Percentiles rank a stretch among this genome's conserved stretches.
These are phyloP conservation scores for Lycorma delicatula DNA, from an alignment of 1,140 invertebrate genomes.

Conservation along the genomic window DNA sequence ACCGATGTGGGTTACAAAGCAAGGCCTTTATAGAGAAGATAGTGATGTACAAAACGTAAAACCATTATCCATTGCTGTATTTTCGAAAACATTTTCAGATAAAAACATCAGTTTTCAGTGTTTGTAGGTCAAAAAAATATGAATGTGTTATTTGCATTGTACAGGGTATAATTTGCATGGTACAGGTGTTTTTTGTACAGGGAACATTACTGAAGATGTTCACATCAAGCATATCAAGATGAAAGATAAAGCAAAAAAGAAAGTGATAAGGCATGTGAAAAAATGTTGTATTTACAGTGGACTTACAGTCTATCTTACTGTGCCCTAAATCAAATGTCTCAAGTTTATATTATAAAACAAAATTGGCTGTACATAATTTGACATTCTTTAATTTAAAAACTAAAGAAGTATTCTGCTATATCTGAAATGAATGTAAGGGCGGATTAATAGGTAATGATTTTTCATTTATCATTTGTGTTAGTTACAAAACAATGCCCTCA, in stretches of 20 bases:
- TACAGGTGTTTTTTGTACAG: constrained; percentile 30
- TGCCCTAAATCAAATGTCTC: constrained; percentile 10
- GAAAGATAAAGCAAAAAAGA: constrained; percentile 29
- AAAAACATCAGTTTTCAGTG: constrained; percentile 27
- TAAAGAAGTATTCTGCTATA: constrained; percentile 21
- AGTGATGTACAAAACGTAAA: constrained; percentile 6
- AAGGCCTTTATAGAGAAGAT: constrained; percentile 9
- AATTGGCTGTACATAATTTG: constrained; percentile 8
- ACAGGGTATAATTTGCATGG: no score
- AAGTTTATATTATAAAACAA: constrained; percentile 11
- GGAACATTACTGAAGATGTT: constrained; percentile 30
- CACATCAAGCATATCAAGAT: constrained; percentile 26
- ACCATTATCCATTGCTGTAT: constrained; percentile 1
- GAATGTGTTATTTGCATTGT: constrained; percentile 32
- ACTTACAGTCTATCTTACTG: constrained; percentile 22
- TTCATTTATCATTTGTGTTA: constrained; percentile 8
- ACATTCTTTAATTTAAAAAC: constrained; percentile 9
- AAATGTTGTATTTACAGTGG: constrained; percentile 25
- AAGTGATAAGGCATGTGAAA: constrained; percentile 20
- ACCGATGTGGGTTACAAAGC: constrained; percentile 7
- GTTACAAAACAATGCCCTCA: neutral
- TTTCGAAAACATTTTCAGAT: constrained; percentile 26
- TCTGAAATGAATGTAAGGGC: constrained; percentile 29
- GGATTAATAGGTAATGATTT: constrained; percentile 25
- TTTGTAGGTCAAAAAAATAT: constrained; percentile 36